Percentiles rank a stretch among this genome's conserved stretches.
Evolutionary conservation across 2,888 invertebrate genomes (phyloP).

Genomic region (Deilephila porcellus): DNA sequence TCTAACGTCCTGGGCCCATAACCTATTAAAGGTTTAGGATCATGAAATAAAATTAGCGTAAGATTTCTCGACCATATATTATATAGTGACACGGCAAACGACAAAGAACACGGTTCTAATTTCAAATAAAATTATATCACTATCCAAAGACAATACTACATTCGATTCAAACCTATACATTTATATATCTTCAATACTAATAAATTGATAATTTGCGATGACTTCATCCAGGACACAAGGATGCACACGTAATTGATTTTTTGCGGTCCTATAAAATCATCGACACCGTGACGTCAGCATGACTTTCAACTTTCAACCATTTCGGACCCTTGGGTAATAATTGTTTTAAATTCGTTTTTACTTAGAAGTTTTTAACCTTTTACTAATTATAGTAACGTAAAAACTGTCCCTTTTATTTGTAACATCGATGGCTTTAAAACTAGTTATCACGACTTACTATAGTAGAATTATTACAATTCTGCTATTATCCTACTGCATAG

Average conservation of each 20-base stretch:
- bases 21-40: too few species aligned
- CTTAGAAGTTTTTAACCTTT: neutral
- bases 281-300: neutral
- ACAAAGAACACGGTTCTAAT: too few species aligned
- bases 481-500: too few species aligned
- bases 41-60: too few species aligned
- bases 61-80: too few species aligned
- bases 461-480: too few species aligned
- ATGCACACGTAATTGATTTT: conserved; percentile 22
- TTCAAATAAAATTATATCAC: too few species aligned
- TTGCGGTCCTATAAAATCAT: conserved; percentile 6
- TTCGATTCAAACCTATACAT: too few species aligned
- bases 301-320: neutral
- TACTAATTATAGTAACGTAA: neutral
- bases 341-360: conserved; percentile 13
- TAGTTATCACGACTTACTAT: neutral
- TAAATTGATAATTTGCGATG: conserved; percentile 21
- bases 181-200: too few species aligned
- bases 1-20: too few species aligned
- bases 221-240: conserved; percentile 14
- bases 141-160: too few species aligned
- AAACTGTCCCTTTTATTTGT: neutral
- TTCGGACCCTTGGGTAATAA: neutral
- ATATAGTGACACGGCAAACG: too few species aligned
- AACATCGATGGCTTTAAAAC: neutral